Evolutionary conservation across 1,140 invertebrate genomes (phyloP), one percentile per base, ranked within the genome.

Genomic region (Argopecten irradians): DNA sequence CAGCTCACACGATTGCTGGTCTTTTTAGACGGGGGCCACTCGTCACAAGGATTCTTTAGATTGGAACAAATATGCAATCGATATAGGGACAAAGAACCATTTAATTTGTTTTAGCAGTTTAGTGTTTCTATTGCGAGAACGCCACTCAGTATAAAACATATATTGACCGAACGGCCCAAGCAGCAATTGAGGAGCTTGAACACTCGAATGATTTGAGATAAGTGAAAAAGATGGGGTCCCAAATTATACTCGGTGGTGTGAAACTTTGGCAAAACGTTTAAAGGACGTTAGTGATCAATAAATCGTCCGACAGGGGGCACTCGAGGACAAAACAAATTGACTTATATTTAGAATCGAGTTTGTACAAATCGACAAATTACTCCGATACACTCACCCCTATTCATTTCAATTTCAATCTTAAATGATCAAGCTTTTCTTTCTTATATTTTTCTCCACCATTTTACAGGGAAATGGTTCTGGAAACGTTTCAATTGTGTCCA

Each of bases 111-210:
- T 71, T 71, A 71, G 55, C 55, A 7, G 55, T n/a, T 71, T 71
- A 71, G n/a, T 71, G 55, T 71, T 71, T 71, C 55, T n/a, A 71
- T 71, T 71, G 55, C 22, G 5, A 71, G 55, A 28, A n/a, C n/a
- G 55, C 55, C 55, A 71, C 55, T 71, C 55, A 71, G n/a, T 71
- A 71, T 71, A 71, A 71, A 71, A 71, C 55, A 71, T 71, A 71
- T 71, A 71, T 71, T 71, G 55, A 71, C 55, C 55, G 55, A 71
- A n/a, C 22, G 22, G 7, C 55, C 55, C 55, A 71, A 71, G n/a
- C 55, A 71, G 55, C 55, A 71, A 71, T 71, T 71, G 55, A 71
- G n/a, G 55, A 71, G 55, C 28, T 71, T 22, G 55, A 71, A 71
- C 55, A 71, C n/a, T n/a, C n/a, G 55, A 28, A n/a, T 71, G 55